Conservation (phyloP, 2,797 vertebrate genomes). For the Calcarius lapponicus region DNA sequence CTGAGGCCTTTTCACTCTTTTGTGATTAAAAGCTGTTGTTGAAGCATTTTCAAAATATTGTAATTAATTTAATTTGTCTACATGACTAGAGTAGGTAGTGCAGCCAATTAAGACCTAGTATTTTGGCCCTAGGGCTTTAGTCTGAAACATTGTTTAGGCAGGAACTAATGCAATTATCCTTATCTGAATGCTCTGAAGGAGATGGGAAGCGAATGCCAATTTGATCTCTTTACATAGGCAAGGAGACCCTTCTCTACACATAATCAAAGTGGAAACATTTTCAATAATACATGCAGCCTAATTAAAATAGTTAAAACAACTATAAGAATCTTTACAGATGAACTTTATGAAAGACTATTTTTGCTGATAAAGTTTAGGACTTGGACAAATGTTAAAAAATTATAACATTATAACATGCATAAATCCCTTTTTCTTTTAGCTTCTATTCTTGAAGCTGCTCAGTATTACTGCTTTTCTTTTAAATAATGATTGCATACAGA, state of each 20-base stretch:
- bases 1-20: constrained; percentile 2
- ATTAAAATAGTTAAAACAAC: constrained; percentile 62
- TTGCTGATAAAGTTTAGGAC: not conserved
- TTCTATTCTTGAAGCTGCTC: not conserved
- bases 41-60: constrained; percentile 49
- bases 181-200: constrained; percentile 58
- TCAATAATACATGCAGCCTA: constrained; percentile 24
- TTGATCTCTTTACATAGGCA: constrained; percentile 20
- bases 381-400: not conserved
- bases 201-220: constrained; percentile 58
- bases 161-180: constrained; percentile 70
- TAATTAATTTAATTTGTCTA: constrained; percentile 67
- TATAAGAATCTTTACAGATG: constrained; percentile 7
- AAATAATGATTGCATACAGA: not conserved
- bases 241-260: not conserved
- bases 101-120: constrained; percentile 41
- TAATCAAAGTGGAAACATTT: constrained; percentile 60
- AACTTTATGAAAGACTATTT: constrained; percentile 26
- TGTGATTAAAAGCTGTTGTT: constrained; percentile 27
- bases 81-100: constrained; percentile 10
- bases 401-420: not conserved
- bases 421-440: not conserved
- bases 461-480: not conserved
- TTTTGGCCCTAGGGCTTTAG: constrained; percentile 13
- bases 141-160: constrained; percentile 56